Evolutionary conservation across 2,888 invertebrate genomes (phyloP).

Genomic region (Tryphoninae sp.): DNA sequence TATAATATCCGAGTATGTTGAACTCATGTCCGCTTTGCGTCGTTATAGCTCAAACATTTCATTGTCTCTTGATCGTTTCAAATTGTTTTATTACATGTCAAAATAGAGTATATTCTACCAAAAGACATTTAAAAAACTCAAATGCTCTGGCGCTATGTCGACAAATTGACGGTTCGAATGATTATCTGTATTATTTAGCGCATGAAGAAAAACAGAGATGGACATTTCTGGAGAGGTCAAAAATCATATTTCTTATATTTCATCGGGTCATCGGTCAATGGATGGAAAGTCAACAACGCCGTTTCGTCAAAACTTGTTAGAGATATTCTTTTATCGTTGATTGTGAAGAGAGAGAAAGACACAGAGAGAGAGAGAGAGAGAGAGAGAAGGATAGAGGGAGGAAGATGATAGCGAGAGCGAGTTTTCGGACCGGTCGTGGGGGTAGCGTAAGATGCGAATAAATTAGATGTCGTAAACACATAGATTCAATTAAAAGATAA

Average conservation of each 20-base stretch:
- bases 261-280: too few species aligned
- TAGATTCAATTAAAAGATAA: slow-evolving; percentile 72
- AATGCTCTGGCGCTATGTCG: background rate
- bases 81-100: background rate
- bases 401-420: slow-evolving; percentile 7
- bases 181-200: slow-evolving; percentile 15
- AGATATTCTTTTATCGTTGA: slow-evolving; percentile 12
- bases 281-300: background rate
- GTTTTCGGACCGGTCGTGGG: slow-evolving; percentile 29
- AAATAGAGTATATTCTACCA: background rate
- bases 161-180: background rate
- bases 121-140: background rate
- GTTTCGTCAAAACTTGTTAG: background rate
- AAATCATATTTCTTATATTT: background rate
- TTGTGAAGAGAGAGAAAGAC: slow-evolving; percentile 6
- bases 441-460: slow-evolving; percentile 63
- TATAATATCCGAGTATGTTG: background rate
- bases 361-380: slow-evolving; percentile 10
- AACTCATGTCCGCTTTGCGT: background rate
- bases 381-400: slow-evolving; percentile 4
- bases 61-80: background rate
- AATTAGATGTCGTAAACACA: slow-evolving; percentile 68
- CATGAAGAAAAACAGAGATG: background rate
- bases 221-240: background rate
- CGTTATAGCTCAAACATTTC: slow-evolving; percentile 4